Evolutionary conservation across 2,113 vertebrate species (phyloP).

Genomic region (Aleadryas rufinucha): DNA sequence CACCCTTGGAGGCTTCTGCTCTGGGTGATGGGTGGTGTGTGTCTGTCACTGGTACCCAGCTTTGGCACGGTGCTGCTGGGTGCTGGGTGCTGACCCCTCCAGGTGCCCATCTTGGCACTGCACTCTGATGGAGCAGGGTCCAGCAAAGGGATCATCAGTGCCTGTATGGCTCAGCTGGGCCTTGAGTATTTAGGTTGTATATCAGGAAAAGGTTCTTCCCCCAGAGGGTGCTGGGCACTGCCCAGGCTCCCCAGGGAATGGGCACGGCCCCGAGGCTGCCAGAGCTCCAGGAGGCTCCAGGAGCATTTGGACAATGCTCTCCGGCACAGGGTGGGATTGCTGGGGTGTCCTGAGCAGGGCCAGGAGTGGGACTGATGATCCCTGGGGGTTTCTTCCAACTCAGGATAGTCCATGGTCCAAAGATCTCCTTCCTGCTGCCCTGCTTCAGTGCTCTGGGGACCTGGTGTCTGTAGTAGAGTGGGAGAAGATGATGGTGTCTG

Average conservation of each 20-base stretch:
- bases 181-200: not conserved
- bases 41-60: not conserved
- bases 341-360: not conserved
- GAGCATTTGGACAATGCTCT: not conserved
- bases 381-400: not conserved
- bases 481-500: not conserved
- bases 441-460: not conserved
- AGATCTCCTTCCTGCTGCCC: not conserved
- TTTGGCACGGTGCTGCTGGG: not conserved
- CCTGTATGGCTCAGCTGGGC: not conserved
- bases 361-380: not conserved
- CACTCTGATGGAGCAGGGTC: not conserved
- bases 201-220: not conserved
- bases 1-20: not conserved
- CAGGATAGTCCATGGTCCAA: not conserved
- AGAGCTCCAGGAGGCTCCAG: not conserved
- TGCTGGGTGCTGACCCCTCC: not conserved
- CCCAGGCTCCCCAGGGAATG: not conserved
- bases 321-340: not conserved
- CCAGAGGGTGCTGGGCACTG: not conserved
- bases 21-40: not conserved
- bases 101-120: not conserved
- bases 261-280: not conserved
- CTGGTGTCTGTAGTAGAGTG: not conserved
- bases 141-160: not conserved